phyloP scores from a whole-genome alignment of 2,113 vertebrate species.

The Neogobius melanostomus region DNA sequence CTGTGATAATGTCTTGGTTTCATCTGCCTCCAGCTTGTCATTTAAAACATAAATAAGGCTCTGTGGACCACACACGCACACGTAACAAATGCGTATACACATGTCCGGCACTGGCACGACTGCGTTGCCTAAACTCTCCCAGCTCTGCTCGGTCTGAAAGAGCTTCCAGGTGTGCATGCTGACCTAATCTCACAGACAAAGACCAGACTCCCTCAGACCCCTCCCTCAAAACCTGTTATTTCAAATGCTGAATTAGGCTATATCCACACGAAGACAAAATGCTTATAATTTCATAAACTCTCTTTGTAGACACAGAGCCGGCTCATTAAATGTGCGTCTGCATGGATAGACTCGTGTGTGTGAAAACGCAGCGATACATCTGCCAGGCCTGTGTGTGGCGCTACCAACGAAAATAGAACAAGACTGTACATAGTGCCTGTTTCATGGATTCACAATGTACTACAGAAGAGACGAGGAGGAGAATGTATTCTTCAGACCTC shows the following conservation, averaged over 20 bases:
- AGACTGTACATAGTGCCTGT: too few relatives aligned
- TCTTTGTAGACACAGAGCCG: too few relatives aligned
- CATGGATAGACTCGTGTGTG: too few relatives aligned
- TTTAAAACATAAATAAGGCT: slow-evolving; percentile 38
- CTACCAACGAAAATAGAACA: too few relatives aligned
- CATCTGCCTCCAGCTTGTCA: slow-evolving; percentile 11
- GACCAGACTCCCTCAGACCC: slow-evolving; percentile 15
- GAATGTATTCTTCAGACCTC: too few relatives aligned
- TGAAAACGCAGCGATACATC: too few relatives aligned
- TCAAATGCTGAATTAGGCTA: neutral
- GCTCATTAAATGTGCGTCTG: too few relatives aligned
- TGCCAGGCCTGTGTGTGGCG: too few relatives aligned
- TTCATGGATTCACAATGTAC: too few relatives aligned
- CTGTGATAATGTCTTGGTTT: slow-evolving; percentile 17
- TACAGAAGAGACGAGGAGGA: too few relatives aligned
- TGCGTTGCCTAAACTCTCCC: slow-evolving; percentile 51
- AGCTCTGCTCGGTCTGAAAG: slow-evolving; percentile 54
- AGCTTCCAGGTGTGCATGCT: slow-evolving; percentile 63
- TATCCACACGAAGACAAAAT: neutral
- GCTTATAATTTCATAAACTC: too few relatives aligned
- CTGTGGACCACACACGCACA: slow-evolving; percentile 35
- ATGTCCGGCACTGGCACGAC: slow-evolving; percentile 34
- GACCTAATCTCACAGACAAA: slow-evolving; percentile 30
- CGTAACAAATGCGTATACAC: slow-evolving; percentile 17
- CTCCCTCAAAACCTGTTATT: neutral